phyloP scores from a whole-genome alignment of 2,797 vertebrate species.

The Syngnathus rostellatus region DNA sequence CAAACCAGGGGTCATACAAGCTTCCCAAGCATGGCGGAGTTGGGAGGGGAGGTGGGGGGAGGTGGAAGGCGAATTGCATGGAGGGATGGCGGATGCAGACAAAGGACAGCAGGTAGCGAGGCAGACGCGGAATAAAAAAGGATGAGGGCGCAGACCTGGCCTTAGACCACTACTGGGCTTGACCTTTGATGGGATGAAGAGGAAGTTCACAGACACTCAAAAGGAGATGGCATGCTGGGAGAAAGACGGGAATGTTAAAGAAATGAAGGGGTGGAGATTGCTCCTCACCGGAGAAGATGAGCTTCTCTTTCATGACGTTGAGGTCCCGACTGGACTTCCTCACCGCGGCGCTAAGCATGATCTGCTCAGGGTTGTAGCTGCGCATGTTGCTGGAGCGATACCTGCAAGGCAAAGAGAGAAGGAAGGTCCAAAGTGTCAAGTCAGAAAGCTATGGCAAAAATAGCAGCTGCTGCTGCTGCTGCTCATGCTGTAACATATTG shows the following conservation, averaged over 20 bases:
- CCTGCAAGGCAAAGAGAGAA: constrained; percentile 58
- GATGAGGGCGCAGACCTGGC: constrained; percentile 34
- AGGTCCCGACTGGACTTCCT: constrained; percentile 83
- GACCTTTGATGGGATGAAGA: constrained; percentile 59
- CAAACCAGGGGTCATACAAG: constrained; percentile 33
- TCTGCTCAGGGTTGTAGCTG: constrained; percentile 96
- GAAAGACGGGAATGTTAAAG: not conserved
- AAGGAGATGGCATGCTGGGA: constrained; percentile 57
- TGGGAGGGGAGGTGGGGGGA: constrained; percentile 13
- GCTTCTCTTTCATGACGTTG: constrained; percentile 98
- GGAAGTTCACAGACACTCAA: constrained; percentile 54
- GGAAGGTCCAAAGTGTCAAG: not conserved
- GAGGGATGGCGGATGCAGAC: constrained; percentile 24
- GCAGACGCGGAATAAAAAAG: constrained; percentile 45
- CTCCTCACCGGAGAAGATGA: constrained; percentile 89
- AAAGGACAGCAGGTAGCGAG: constrained; percentile 31
- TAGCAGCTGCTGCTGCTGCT: constrained; percentile 25
- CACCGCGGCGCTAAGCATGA: constrained; percentile 92
- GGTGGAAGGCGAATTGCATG: constrained; percentile 28
- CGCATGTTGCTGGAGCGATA: constrained; percentile 87
- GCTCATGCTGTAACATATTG: not conserved
- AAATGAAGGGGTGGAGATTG: not conserved
- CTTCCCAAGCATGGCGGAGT: constrained; percentile 28
- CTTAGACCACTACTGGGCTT: constrained; percentile 58
- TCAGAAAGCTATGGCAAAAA: not conserved